A percentile compares a stretch with the other conserved stretches of the same genome.
phyloP scores from a whole-genome alignment of 2,888 invertebrate species.

The Electrophaes corylata region DNA sequence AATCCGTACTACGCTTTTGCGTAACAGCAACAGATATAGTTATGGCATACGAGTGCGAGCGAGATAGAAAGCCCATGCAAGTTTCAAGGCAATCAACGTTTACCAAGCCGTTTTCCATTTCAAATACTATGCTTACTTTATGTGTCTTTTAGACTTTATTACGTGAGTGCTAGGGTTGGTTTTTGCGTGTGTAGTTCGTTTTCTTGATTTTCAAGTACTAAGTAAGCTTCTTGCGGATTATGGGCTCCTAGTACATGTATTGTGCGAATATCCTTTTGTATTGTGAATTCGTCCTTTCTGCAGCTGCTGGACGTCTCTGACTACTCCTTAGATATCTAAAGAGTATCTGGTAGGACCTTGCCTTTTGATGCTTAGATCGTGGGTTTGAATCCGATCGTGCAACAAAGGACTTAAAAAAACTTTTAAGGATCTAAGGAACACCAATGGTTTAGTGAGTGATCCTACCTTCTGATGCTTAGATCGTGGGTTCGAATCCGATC shows the following conservation, averaged over 20 bases:
- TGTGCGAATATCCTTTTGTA: conserved; percentile 55
- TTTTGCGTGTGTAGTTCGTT: conserved; percentile 47
- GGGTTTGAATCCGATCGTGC: no score
- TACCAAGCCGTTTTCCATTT: conserved; percentile 72
- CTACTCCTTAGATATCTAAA: neutral
- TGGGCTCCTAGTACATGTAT: conserved; percentile 62
- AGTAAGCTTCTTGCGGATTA: conserved; percentile 64
- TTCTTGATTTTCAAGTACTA: conserved; percentile 70
- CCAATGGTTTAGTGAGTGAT: no score
- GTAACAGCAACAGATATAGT: conserved; percentile 59
- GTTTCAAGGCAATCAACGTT: conserved; percentile 81
- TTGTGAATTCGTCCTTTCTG: conserved; percentile 32
- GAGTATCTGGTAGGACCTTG: neutral
- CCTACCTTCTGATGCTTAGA: no score
- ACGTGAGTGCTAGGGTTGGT: conserved; percentile 26
- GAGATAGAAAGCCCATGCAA: conserved; percentile 53
- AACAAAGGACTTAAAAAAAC: no score
- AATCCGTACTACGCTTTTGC: conserved; percentile 64
- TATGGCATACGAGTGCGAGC: conserved; percentile 38
- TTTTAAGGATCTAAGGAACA: no score
- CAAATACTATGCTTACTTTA: conserved; percentile 49
- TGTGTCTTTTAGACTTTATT: neutral
- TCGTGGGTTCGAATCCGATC: no score
- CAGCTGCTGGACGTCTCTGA: neutral
- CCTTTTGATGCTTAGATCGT: no score